Conservation (phyloP, 1,140 invertebrate species). For the Potamilus streckersoni region DNA sequence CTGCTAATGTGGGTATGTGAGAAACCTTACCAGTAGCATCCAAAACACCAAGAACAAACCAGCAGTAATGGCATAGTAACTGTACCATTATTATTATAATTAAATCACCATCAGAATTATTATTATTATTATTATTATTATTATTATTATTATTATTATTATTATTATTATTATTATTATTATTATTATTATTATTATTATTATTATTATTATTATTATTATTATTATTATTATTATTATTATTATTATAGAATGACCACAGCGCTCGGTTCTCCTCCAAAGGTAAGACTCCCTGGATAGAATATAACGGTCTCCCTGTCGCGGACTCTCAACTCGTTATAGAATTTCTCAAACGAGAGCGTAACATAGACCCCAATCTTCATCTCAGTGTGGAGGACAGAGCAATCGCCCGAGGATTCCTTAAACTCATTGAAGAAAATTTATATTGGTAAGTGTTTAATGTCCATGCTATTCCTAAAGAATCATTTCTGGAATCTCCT, state of each 20-base stretch:
- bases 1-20: too few species aligned
- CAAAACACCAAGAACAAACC: too few species aligned
- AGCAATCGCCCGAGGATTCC: conserved; percentile 56
- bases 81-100: too few species aligned
- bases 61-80: too few species aligned
- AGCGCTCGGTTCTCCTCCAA: conserved; percentile 54
- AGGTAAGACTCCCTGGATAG: conserved; percentile 69
- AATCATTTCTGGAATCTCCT: not conserved
- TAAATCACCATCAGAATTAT: too few species aligned
- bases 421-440: conserved; percentile 67
- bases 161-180: too few species aligned
- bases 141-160: too few species aligned
- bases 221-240: not conserved
- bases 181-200: too few species aligned
- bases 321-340: conserved; percentile 69
- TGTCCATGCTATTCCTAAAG: not conserved
- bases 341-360: conserved; percentile 61
- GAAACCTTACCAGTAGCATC: too few species aligned
- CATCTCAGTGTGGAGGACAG: conserved; percentile 45
- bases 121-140: too few species aligned
- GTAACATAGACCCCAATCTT: conserved; percentile 48
- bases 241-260: conserved; percentile 53
- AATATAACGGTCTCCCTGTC: conserved; percentile 64
- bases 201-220: too few species aligned
- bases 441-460: conserved; percentile 61